A percentile compares a stretch with the other conserved stretches of the same genome.
These are phyloP conservation scores for Astur gentilis DNA, from an alignment of 2,113 vertebrate species.

Conservation along the genomic window DNA sequence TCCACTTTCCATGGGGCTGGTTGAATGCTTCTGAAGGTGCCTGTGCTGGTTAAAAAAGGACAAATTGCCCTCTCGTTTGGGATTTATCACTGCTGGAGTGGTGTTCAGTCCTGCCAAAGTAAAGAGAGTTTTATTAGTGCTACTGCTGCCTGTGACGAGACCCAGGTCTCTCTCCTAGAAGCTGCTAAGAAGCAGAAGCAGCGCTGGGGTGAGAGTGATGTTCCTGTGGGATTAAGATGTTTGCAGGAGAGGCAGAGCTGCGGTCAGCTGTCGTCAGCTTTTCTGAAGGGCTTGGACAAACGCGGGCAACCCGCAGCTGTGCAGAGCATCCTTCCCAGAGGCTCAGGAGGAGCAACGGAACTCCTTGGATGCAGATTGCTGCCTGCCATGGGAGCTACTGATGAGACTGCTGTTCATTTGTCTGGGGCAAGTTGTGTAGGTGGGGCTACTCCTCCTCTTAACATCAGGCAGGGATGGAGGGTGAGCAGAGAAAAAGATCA, in stretches of 20 bases:
- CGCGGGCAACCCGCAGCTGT: neutral
- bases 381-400: neutral
- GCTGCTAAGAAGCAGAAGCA: neutral
- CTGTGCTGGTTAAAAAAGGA: neutral
- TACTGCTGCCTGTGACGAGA: neutral
- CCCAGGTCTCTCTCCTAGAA: neutral
- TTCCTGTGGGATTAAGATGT: neutral
- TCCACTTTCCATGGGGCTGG: neutral
- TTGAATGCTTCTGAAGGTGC: neutral
- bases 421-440: neutral
- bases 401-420: neutral
- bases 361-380: neutral
- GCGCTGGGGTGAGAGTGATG: neutral
- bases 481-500: neutral
- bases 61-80: neutral
- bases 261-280: neutral
- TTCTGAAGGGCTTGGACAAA: neutral
- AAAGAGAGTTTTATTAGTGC: neutral
- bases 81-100: neutral
- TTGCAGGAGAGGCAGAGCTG: neutral
- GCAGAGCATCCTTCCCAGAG: neutral
- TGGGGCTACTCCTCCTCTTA: neutral
- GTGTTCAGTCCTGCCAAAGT: neutral
- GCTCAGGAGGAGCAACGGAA: neutral
- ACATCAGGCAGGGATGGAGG: neutral